Conservation (phyloP, 2,888 invertebrate species). For the Euphydryas editha region DNA sequence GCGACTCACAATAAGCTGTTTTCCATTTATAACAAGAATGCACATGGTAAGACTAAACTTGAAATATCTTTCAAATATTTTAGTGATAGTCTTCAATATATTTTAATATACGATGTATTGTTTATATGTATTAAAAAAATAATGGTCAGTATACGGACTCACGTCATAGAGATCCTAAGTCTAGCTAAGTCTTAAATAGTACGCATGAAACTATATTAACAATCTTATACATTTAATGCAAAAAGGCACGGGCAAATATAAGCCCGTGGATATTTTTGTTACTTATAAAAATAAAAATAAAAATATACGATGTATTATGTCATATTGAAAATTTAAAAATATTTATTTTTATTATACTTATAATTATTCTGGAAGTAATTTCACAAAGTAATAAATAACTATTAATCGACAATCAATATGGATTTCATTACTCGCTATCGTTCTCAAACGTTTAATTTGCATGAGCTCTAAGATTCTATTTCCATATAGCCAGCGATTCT, state of each 20-base stretch:
- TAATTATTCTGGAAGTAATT: neutral
- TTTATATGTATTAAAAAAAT: no score
- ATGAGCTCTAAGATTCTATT: constrained; percentile 24
- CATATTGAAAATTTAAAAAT: no score
- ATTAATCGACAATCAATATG: neutral
- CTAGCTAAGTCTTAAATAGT: no score
- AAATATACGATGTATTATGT: neutral
- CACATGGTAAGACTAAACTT: neutral
- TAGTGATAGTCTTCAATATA: neutral
- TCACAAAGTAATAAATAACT: neutral
- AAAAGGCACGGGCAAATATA: no score
- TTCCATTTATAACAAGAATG: neutral
- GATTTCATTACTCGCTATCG: constrained; percentile 2
- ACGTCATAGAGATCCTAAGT: no score
- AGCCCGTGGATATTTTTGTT: no score
- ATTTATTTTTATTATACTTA: neutral
- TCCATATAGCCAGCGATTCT: constrained; percentile 31
- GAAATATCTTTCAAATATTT: neutral
- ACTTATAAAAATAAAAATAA: no score
- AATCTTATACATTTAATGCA: no score
- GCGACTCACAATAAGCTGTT: neutral
- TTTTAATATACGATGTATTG: no score
- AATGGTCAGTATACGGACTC: no score
- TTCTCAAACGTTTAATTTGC: constrained; percentile 23
- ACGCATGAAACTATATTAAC: no score